Evolutionary conservation across 2,797 vertebrate species (phyloP).

Genomic region (Danio choprae): DNA sequence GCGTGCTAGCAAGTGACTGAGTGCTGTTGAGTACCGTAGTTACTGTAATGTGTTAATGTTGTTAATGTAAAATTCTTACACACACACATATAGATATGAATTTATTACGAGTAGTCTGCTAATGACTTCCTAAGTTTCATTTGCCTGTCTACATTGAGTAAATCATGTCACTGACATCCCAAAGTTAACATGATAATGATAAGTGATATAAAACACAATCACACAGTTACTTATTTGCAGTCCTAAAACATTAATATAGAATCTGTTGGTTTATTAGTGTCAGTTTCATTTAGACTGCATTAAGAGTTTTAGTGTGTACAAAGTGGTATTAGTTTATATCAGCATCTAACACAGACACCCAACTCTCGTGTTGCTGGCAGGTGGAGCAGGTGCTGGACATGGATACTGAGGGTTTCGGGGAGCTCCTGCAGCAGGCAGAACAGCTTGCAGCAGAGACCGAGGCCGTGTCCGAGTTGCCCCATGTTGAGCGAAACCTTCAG

Average conservation of each 20-base stretch:
- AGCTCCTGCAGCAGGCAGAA: slow-evolving; percentile 97
- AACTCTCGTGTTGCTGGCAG: neutral
- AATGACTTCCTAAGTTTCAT: neutral
- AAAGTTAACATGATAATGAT: neutral
- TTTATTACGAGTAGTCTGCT: neutral
- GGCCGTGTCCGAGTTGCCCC: slow-evolving; percentile 94
- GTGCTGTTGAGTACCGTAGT: neutral
- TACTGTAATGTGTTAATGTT: neutral
- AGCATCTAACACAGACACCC: neutral
- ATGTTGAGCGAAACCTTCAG: slow-evolving; percentile 93
- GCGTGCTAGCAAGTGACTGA: slow-evolving; percentile 17
- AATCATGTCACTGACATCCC: neutral
- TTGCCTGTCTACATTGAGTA: neutral
- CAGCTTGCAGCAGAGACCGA: slow-evolving; percentile 97
- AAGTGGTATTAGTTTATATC: neutral
- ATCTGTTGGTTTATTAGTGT: neutral
- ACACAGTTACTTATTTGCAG: neutral
- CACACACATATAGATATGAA: too few relatives aligned
- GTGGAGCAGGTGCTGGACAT: slow-evolving; percentile 69
- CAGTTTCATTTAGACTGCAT: neutral
- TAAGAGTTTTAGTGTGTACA: too few relatives aligned
- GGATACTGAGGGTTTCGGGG: slow-evolving; percentile 95
- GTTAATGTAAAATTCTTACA: too few relatives aligned
- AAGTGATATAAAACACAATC: neutral
- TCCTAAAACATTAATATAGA: neutral